phyloP scores from a whole-genome alignment of 2,797 vertebrate species.

The Staurois parvus region DNA sequence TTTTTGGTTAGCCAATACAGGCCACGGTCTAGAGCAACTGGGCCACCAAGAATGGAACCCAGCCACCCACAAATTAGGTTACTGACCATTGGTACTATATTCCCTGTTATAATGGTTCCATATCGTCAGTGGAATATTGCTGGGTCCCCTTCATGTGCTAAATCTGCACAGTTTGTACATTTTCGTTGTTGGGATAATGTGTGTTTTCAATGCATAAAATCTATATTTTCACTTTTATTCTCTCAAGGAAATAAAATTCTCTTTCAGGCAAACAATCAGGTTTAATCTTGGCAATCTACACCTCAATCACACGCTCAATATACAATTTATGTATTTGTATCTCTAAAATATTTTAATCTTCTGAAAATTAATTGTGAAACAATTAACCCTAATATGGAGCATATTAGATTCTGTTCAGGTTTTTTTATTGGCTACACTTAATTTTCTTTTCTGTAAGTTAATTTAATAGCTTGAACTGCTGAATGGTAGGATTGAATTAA shows the following conservation, averaged over 20 bases:
- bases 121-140: not conserved
- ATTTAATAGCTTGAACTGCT: constrained; percentile 46
- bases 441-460: constrained; percentile 48
- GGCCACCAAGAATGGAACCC: too few species aligned
- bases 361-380: constrained; percentile 38
- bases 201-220: not conserved
- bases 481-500: constrained; percentile 48
- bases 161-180: not conserved
- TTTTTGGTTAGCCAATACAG: too few species aligned
- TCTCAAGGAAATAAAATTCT: not conserved
- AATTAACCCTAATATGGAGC: constrained; percentile 50
- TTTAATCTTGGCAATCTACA: not conserved
- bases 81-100: not conserved
- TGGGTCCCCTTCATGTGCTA: not conserved
- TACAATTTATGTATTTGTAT: not conserved
- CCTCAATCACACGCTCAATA: not conserved
- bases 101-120: not conserved
- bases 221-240: too few species aligned
- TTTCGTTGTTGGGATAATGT: too few species aligned
- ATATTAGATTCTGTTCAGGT: constrained; percentile 6
- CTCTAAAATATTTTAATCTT: not conserved
- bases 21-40: too few species aligned
- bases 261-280: not conserved
- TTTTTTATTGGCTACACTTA: constrained; percentile 42
- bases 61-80: too few species aligned